phyloP scores from a whole-genome alignment of 2,888 invertebrate genomes.

The Cheilosia grossa region DNA sequence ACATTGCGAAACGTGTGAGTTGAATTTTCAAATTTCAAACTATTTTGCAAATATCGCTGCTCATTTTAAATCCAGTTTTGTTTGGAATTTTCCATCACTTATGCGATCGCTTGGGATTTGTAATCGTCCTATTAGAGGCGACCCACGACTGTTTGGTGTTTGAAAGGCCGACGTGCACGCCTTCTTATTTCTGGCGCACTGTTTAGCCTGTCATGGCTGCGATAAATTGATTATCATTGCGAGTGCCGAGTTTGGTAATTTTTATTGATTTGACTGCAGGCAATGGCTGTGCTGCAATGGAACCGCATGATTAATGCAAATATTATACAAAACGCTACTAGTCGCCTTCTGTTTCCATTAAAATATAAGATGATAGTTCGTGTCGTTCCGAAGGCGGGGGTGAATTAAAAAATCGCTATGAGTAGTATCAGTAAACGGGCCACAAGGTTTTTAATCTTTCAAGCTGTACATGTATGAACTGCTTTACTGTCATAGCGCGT shows the following conservation, averaged over 20 bases:
- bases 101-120: neutral
- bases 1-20: conserved; percentile 54
- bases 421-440: too few species aligned
- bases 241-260: conserved; percentile 18
- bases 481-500: too few species aligned
- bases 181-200: conserved; percentile 41
- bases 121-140: neutral
- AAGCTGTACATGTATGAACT: too few species aligned
- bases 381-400: too few species aligned
- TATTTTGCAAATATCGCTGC: conserved; percentile 17
- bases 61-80: conserved; percentile 25
- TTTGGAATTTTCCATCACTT: conserved; percentile 13
- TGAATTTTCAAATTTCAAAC: conserved; percentile 56
- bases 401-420: too few species aligned
- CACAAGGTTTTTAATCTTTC: too few species aligned
- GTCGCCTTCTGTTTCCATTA: too few species aligned
- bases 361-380: too few species aligned
- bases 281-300: conserved; percentile 12
- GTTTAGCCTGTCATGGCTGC: conserved; percentile 44
- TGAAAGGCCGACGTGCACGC: conserved; percentile 33
- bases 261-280: conserved; percentile 25
- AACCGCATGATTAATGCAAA: neutral
- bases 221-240: conserved; percentile 57
- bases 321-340: neutral
- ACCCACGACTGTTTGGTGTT: neutral